These are phyloP conservation scores for Heliconius nattereri DNA, from an alignment of 1,140 invertebrate genomes.

Conservation along the genomic window DNA sequence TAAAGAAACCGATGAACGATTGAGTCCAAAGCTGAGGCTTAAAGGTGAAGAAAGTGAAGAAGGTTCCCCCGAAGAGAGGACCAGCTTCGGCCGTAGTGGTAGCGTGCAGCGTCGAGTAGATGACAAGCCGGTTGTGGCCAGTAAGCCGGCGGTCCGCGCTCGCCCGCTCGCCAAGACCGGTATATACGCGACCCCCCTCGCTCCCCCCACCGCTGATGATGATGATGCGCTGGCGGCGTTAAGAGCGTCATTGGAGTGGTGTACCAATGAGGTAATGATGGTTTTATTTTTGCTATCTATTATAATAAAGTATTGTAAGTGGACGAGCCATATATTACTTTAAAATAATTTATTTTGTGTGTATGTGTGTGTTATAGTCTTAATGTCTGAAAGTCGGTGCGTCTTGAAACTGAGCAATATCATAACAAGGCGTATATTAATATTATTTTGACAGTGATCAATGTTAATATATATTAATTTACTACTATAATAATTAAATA, in stretches of 20 bases:
- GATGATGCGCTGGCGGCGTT: slow-evolving; percentile 66
- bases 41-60: slow-evolving; percentile 74
- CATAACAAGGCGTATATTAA: too few relatives aligned
- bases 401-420: too few relatives aligned
- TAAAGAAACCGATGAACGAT: slow-evolving; percentile 83
- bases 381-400: too few relatives aligned
- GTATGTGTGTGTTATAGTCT: too few relatives aligned
- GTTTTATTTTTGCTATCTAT: too few relatives aligned
- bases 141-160: slow-evolving; percentile 81
- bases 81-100: slow-evolving; percentile 69
- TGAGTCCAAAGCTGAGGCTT: slow-evolving; percentile 84
- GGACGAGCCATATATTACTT: too few relatives aligned
- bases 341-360: too few relatives aligned
- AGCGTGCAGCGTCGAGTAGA: slow-evolving; percentile 76
- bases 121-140: slow-evolving; percentile 88
- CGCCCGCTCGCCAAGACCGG: slow-evolving; percentile 66
- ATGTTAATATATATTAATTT: too few relatives aligned
- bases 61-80: slow-evolving; percentile 79
- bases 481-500: too few relatives aligned
- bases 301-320: too few relatives aligned
- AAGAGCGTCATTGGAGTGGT: slow-evolving; percentile 74
- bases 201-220: slow-evolving; percentile 54
- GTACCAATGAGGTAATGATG: slow-evolving; percentile 62
- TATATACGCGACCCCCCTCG: slow-evolving; percentile 85
- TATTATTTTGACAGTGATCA: too few relatives aligned